Evolutionary conservation across 1,140 invertebrate genomes (phyloP), one percentile per base, ranked within the genome.

Genomic region (Neodiprion virginianus): DNA sequence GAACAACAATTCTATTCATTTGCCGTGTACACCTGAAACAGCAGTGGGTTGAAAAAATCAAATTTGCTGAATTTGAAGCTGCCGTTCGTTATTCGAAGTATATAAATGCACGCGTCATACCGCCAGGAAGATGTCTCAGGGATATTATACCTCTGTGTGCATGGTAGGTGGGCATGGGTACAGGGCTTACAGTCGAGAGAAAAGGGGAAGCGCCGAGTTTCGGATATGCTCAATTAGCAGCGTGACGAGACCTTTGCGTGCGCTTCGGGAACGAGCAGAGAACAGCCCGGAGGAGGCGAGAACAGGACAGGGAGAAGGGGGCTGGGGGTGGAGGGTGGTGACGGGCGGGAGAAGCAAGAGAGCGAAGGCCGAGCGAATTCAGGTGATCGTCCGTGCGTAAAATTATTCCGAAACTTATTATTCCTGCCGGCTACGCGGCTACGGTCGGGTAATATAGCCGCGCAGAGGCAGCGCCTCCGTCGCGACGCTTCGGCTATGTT

Each of bases 401-500:
- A 81, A 81, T 81, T 81, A 81, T 81, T 80, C 80, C 49, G 76
- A 75, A 79, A 79, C 76, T 80, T 81, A 80, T 81, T 81, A 81
- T 79, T 80, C 74, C 69, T 72, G 71, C 48, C 75, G 73, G 72
- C 76, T 74, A 71, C 76, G 28, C 28, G 71, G 75, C 73, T 61
- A 61, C 53, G 53, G 53, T 5, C 4, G 53, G 11, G n/a, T 61
- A 61, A 61, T 61, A 61, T 61, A 61, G 53, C 53, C 53, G 53
- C 11, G 53, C 53, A 61, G 11, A 61, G 53, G 11, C 53, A 17
- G 72, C 65, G 72, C 77, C 68, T 68, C 77, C 53, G 77, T 73
- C 70, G 68, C 61, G 70, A 79, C 75, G 67, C 67, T 12, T 53
- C 72, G 67, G 70, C 49, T 17, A 69, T 69, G 68, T 75, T 79